Conservation (phyloP, 2,113 vertebrate genomes). For the Xiphorhynchus elegans region DNA sequence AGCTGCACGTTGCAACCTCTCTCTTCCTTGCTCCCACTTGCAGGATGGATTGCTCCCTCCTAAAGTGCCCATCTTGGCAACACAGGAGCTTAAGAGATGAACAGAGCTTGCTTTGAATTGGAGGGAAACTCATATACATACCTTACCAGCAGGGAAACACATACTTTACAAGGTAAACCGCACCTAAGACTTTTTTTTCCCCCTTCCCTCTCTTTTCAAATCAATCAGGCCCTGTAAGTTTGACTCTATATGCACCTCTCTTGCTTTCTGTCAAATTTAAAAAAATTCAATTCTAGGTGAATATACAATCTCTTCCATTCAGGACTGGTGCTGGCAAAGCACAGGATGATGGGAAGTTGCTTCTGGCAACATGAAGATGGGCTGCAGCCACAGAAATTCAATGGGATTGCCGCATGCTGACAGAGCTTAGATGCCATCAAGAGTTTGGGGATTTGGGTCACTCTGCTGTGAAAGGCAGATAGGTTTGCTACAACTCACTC, state of each 20-base stretch:
- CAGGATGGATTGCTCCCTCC: slow-evolving; percentile 17
- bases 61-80: slow-evolving; percentile 47
- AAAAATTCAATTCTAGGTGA: slow-evolving; percentile 39
- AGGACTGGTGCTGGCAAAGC: slow-evolving; percentile 48
- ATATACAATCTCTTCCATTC: slow-evolving; percentile 68
- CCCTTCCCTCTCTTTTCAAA: slow-evolving; percentile 56
- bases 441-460: background rate
- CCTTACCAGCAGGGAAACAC: slow-evolving; percentile 65
- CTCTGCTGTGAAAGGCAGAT: background rate
- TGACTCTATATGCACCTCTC: background rate
- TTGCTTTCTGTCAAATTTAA: slow-evolving; percentile 47
- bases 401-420: background rate
- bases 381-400: slow-evolving; percentile 27
- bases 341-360: background rate
- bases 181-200: slow-evolving; percentile 50
- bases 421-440: background rate
- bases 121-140: slow-evolving; percentile 50
- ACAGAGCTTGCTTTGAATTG: slow-evolving; percentile 71
- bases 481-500: background rate
- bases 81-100: slow-evolving; percentile 64
- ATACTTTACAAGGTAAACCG: slow-evolving; percentile 68
- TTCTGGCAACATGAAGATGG: slow-evolving; percentile 39
- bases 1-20: background rate
- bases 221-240: slow-evolving; percentile 64
- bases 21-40: background rate